Conservation (phyloP, 2,888 invertebrate species). For the Polydrusus pterygomalis region DNA sequence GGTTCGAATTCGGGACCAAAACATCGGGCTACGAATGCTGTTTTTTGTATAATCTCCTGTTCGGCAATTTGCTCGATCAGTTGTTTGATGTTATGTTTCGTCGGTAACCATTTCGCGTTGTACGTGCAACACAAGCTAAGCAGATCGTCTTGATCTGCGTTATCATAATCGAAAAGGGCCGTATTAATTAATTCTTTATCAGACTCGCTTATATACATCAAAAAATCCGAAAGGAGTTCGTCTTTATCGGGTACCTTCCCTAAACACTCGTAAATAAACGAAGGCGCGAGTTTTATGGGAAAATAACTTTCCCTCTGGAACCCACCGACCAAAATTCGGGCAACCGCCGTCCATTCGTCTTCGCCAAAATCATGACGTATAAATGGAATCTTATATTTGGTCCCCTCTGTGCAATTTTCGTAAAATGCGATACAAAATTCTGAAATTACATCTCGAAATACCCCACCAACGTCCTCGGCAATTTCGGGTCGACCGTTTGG, state of each 20-base stretch:
- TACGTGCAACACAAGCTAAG: conserved; percentile 23
- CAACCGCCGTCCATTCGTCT: conserved; percentile 38
- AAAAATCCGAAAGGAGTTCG: conserved; percentile 25
- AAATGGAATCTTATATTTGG: background rate
- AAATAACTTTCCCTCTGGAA: conserved; percentile 20
- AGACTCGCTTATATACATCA: conserved; percentile 19
- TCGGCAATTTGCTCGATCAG: conserved; percentile 35
- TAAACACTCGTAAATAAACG: conserved; percentile 38
- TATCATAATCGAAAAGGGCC: conserved; percentile 33
- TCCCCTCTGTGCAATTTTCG: background rate
- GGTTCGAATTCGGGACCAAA: background rate
- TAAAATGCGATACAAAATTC: background rate
- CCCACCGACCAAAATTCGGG: conserved; percentile 33
- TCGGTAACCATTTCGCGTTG: conserved; percentile 38
- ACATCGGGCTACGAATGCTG: conserved; percentile 37
- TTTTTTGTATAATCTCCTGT: conserved; percentile 32
- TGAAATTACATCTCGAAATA: background rate
- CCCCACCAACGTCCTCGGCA: conserved; percentile 4
- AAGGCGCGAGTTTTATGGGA: conserved; percentile 38
- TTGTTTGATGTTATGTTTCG: conserved; percentile 32
- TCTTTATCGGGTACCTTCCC: conserved; percentile 7
- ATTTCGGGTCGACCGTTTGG: conserved; percentile 11
- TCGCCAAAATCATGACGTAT: conserved; percentile 4
- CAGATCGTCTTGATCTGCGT: conserved; percentile 33
- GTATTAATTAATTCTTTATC: conserved; percentile 26